Conservation (phyloP, 2,888 invertebrate species). For the Lycophotia porphyrea region DNA sequence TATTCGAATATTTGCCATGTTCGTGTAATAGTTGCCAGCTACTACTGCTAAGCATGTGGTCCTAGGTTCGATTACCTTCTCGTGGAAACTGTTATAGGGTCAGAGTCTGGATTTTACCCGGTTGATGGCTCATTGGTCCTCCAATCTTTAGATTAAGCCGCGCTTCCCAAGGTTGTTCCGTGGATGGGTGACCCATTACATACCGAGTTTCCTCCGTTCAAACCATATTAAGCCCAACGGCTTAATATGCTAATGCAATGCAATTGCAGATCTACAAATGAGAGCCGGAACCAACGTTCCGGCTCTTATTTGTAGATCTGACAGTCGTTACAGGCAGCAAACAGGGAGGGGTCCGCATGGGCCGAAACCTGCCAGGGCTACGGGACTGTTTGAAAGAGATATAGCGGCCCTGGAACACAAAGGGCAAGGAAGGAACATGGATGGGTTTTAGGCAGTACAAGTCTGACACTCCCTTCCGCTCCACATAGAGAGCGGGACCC, state of each 20-base stretch:
- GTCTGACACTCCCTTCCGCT: too few species aligned
- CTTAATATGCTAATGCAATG: too few species aligned
- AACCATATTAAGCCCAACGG: too few species aligned
- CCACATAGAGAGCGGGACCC: too few species aligned
- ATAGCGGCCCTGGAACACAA: too few species aligned
- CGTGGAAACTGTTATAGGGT: background rate
- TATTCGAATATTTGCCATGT: constrained; percentile 9
- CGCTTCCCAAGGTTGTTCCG: background rate
- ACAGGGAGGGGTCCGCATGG: too few species aligned
- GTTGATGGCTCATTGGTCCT: background rate
- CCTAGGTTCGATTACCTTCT: background rate
- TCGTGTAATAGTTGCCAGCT: background rate
- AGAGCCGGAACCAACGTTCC: too few species aligned
- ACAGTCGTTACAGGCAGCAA: background rate
- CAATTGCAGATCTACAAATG: too few species aligned
- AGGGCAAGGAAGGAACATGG: too few species aligned
- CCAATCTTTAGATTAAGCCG: background rate
- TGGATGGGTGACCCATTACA: background rate
- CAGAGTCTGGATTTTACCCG: background rate
- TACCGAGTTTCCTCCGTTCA: background rate
- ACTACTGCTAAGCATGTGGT: background rate
- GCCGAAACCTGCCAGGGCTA: too few species aligned
- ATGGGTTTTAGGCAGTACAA: too few species aligned
- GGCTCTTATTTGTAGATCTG: background rate
- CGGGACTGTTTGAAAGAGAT: too few species aligned